phyloP scores from a whole-genome alignment of 23 tunicate species.

The Oikopleura vanhoeffeni region DNA sequence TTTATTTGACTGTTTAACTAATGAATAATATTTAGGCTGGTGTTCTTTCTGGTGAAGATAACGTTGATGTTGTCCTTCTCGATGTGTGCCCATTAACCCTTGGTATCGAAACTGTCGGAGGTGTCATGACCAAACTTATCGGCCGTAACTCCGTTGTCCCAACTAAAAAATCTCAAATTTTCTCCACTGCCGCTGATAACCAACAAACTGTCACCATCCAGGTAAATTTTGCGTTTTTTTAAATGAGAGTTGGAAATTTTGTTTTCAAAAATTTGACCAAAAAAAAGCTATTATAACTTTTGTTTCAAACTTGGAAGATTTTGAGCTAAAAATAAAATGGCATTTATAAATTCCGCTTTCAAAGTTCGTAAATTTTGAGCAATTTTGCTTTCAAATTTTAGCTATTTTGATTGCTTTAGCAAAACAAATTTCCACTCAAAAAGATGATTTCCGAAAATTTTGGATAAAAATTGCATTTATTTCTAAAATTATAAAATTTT shows the following conservation, averaged over 20 bases:
- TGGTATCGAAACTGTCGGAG: constrained; percentile 99
- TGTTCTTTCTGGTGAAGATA: constrained; percentile 68
- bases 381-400: no score
- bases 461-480: no score
- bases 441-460: no score
- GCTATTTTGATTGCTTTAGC: no score
- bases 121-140: constrained; percentile 90
- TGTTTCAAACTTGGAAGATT: no score
- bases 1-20: constrained; percentile 17
- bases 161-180: constrained; percentile 83
- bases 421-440: no score
- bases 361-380: no score
- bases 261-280: not conserved
- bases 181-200: constrained; percentile 91
- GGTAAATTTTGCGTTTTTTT: constrained; percentile 78
- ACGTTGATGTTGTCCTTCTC: constrained; percentile 55
- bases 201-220: constrained; percentile 92
- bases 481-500: no score
- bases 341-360: no score
- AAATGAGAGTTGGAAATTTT: not conserved
- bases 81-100: constrained; percentile 86
- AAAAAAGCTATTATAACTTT: no score
- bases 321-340: no score
- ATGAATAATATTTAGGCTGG: constrained; percentile 64
- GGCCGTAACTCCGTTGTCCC: constrained; percentile 88